Conservation (phyloP, 2,888 invertebrate genomes). For the Acleris holmiana region DNA sequence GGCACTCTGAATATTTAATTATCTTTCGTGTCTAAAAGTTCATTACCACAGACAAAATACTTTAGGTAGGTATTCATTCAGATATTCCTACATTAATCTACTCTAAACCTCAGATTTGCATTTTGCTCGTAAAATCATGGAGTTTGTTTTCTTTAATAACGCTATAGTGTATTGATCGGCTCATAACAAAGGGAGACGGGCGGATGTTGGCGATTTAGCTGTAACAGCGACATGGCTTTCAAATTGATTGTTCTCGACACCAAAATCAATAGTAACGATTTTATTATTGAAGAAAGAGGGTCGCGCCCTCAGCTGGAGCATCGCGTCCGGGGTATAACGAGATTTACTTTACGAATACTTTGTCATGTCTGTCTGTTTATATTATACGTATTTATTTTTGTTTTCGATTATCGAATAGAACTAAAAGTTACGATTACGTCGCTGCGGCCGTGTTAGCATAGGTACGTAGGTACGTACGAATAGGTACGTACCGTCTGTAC, state of each 20-base stretch:
- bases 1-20: background rate
- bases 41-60: conserved; percentile 3
- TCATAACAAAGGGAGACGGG: conserved; percentile 59
- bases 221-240: conserved; percentile 61
- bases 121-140: conserved; percentile 11
- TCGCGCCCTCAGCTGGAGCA: conserved; percentile 50
- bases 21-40: conserved; percentile 3
- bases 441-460: too few species aligned
- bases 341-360: conserved; percentile 23
- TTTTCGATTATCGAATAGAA: background rate
- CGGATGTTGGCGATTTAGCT: conserved; percentile 78
- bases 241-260: conserved; percentile 76
- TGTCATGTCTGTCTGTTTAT: conserved; percentile 12
- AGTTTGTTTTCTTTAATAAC: conserved; percentile 18
- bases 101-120: background rate
- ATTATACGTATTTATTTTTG: conserved; percentile 9
- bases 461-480: too few species aligned
- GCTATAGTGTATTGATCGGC: conserved; percentile 41
- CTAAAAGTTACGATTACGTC: background rate
- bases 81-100: conserved; percentile 6
- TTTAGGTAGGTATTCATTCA: conserved; percentile 2
- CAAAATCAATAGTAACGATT: conserved; percentile 79
- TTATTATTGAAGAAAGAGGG: conserved; percentile 62
- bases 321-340: conserved; percentile 22
- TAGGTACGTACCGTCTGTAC: too few species aligned